These are phyloP conservation scores for Amblyraja radiata DNA, from an alignment of 2,797 vertebrate species.

Conservation along the genomic window DNA sequence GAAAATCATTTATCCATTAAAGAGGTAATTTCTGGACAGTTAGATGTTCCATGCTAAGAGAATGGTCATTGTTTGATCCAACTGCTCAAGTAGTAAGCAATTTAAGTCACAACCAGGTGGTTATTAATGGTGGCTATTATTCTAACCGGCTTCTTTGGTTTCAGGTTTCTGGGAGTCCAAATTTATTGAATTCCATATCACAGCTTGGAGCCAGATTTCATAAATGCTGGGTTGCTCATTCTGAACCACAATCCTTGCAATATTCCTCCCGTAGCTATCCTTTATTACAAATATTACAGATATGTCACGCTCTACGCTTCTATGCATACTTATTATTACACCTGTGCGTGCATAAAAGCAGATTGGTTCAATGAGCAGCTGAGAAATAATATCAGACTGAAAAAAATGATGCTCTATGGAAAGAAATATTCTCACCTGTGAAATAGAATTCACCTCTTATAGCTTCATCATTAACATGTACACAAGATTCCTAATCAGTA, in stretches of 20 bases:
- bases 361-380: not conserved
- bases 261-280: not conserved
- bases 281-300: not conserved
- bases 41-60: not conserved
- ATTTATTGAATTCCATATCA: not conserved
- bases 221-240: not conserved
- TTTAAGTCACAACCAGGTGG: not conserved
- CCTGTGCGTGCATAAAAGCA: not conserved
- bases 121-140: not conserved
- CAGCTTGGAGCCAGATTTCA: not conserved
- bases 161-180: not conserved
- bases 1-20: not conserved
- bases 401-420: not conserved
- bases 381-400: not conserved
- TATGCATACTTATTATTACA: not conserved
- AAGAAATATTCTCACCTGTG: not conserved
- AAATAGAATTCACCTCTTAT: not conserved
- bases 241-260: not conserved
- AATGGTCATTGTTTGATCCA: not conserved
- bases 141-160: not conserved
- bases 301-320: not conserved
- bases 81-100: not conserved
- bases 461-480: not conserved
- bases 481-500: not conserved
- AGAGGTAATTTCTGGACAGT: not conserved